Percentiles rank a stretch among this genome's conserved stretches.
phyloP scores from a whole-genome alignment of 2,113 vertebrate genomes.

The Actenoides hombroni region DNA sequence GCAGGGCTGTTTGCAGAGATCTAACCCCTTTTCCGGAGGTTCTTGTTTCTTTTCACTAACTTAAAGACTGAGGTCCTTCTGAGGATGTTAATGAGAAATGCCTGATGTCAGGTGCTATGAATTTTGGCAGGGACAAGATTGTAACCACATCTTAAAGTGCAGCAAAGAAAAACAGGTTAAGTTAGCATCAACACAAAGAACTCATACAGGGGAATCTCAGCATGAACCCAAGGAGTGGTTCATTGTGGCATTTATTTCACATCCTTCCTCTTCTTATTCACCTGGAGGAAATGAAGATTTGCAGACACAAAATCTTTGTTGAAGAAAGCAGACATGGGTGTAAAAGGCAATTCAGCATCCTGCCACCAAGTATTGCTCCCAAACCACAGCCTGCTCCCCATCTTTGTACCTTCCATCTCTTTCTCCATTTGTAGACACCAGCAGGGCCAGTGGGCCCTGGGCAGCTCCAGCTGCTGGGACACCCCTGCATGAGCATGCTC shows the following conservation, averaged over 20 bases:
- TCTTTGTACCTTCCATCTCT: background rate
- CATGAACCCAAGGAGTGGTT: background rate
- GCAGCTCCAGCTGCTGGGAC: background rate
- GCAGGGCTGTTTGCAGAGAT: background rate
- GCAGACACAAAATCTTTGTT: background rate
- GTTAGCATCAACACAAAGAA: background rate
- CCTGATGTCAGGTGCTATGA: background rate
- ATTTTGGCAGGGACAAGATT: background rate
- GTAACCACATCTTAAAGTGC: background rate
- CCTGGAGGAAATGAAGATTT: background rate
- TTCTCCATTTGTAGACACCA: background rate
- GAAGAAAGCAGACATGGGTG: background rate
- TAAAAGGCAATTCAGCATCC: background rate
- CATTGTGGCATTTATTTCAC: background rate
- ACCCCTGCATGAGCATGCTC: background rate
- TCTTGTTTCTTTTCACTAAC: background rate
- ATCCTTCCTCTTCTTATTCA: background rate
- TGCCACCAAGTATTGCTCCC: background rate
- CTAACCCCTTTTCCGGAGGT: background rate
- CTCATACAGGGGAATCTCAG: background rate
- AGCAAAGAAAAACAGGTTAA: background rate
- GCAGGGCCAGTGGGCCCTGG: rapidly evolving
- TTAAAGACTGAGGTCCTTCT: background rate
- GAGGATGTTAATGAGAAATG: background rate
- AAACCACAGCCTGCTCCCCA: background rate